Evolutionary conservation across 2,113 vertebrate genomes (phyloP), one percentile per base, ranked within the genome.

Genomic region (Urocolius indicus): DNA sequence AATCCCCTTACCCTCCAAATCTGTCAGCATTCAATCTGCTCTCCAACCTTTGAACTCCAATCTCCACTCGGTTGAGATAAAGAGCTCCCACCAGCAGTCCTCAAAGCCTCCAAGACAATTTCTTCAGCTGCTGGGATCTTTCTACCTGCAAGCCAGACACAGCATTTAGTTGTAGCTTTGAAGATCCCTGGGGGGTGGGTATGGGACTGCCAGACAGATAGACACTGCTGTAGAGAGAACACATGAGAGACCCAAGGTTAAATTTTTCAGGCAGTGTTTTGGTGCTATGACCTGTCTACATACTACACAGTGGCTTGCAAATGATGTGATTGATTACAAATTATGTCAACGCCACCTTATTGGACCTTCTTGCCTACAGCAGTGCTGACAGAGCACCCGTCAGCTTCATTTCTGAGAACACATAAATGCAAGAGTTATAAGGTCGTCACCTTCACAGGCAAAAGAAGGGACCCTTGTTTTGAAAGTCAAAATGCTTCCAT

Each of bases 381-480:
- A 24, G 45, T 79, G 89, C 87, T 95, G 90, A 92, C 71, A 89
- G 81, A 85, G 58, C 36, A 86, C 30, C 57, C 20, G 0, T 8
- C 71, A 59, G 41, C 89, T 48, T 89, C 7, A 16, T 82, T 79
- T 69, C 73, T 65, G 54, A 76, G 82, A 91, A 63, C 26, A 22
- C 29, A 76, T 62, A 63, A 83, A 89, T 29, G 63, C 54, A 78
- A 69, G 36, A 62, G 29, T n/a, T 69, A 2, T 24, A 55, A 93
- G 68, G 91, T 74, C 48, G 3, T 73, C 71, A 45, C 46, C 27
- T 36, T 61, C 11, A 15, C 11, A 73, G 46, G 54, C 5, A 16
- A 59, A 80, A 92, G 32, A 90, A 77, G 32, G n/a, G 54, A 24
- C 22, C 19, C 29, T 90, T 84, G 57, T 91, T 95, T 58, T 84